Conservation (phyloP, 2,888 invertebrate genomes). For the Ethmia dodecea region DNA sequence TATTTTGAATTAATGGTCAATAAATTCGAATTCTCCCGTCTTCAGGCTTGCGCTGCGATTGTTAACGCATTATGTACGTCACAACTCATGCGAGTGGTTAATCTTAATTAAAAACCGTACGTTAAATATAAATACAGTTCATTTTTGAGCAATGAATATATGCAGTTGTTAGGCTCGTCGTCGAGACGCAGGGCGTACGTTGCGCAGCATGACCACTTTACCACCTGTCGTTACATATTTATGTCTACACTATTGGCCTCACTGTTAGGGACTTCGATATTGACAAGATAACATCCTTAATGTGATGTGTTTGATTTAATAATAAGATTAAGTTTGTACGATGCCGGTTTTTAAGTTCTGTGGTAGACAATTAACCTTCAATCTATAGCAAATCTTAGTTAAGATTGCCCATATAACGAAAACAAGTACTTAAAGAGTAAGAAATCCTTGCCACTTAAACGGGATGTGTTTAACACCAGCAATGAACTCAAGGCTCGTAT, state of each 20-base stretch:
- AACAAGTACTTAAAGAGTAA: too few species aligned
- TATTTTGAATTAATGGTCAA: conserved; percentile 78
- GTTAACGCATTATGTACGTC: conserved; percentile 25
- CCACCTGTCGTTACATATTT: conserved; percentile 78
- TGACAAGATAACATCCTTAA: conserved; percentile 79
- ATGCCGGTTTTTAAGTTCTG: conserved; percentile 47
- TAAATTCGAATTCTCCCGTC: conserved; percentile 78
- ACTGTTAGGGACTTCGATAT: conserved; percentile 77
- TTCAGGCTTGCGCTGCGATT: conserved; percentile 72
- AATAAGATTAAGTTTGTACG: conserved; percentile 72
- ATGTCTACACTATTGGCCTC: conserved; percentile 77
- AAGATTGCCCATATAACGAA: too few species aligned
- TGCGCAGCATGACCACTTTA: conserved; percentile 75
- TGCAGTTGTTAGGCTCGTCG: conserved; percentile 39
- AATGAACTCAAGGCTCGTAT: too few species aligned
- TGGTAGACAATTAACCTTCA: conserved; percentile 52
- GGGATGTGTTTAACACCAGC: too few species aligned
- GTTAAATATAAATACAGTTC: conserved; percentile 44
- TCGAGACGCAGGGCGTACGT: conserved; percentile 58
- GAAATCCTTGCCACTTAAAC: too few species aligned
- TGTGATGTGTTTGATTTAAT: conserved; percentile 80
- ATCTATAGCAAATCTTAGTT: conserved; percentile 12
- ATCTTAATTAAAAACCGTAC: conserved; percentile 40
- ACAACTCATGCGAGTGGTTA: conserved; percentile 27
- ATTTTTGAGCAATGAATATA: conserved; percentile 38